Conservation (phyloP, 2,888 invertebrate genomes). For the Ophraella communa region DNA sequence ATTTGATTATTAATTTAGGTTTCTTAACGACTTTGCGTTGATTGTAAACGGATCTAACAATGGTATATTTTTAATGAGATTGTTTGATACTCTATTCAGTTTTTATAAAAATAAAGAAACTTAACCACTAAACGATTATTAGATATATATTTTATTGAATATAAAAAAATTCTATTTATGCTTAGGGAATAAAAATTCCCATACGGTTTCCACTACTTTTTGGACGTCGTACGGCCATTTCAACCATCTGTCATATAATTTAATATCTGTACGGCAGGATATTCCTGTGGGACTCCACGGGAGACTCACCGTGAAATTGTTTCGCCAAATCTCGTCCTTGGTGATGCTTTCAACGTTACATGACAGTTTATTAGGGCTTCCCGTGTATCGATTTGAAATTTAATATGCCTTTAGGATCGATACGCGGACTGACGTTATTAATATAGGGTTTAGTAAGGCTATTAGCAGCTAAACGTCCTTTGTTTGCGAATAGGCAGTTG, state of each 20-base stretch:
- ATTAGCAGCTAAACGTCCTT: not conserved
- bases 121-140: not conserved
- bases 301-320: conserved; percentile 49
- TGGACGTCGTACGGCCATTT: conserved; percentile 40
- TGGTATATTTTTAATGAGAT: too few relatives aligned
- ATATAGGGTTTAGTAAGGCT: not conserved
- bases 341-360: conserved; percentile 44
- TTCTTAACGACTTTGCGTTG: too few relatives aligned
- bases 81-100: too few relatives aligned
- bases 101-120: not conserved
- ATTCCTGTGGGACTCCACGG: conserved; percentile 32
- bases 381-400: conserved; percentile 45
- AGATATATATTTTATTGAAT: not conserved
- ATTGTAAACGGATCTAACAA: too few relatives aligned
- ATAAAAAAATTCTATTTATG: not conserved
- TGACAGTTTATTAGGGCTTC: conserved; percentile 46
- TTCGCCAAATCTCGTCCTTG: conserved; percentile 50
- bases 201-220: conserved; percentile 31
- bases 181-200: conserved; percentile 30
- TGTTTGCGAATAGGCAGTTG: not conserved
- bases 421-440: conserved; percentile 9
- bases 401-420: conserved; percentile 35
- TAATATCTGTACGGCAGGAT: conserved; percentile 40
- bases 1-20: too few relatives aligned
- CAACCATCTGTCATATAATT: conserved; percentile 50